Evolutionary conservation across 1,140 invertebrate species (phyloP), one percentile per base, ranked within the genome.

Genomic region (Geopemphigus sp.): DNA sequence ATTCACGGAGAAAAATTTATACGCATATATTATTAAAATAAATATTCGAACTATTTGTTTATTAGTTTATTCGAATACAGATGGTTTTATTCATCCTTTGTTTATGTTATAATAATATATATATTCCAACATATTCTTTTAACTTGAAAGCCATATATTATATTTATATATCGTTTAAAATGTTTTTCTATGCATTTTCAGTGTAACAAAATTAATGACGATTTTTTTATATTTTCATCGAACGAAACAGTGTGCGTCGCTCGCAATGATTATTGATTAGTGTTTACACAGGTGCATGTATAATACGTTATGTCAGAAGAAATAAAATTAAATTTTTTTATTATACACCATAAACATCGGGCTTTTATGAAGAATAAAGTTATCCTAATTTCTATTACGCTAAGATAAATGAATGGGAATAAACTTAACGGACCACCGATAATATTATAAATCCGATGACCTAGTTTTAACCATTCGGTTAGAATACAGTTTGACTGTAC

Each of bases 271-370:
- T 24, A 14, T 22, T 66, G n/a, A n/a, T 39, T 39, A 39, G 32
- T 39, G 14, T 68, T 68, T 47, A 17, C 47, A 68, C 64, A 68
- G 39, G 64, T 68, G 64, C n/a, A 68, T 15, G 29, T 15, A n/a
- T 19, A 24, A 47, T n/a, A 24, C n/a, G 19, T 8, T 39, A 64
- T 39, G 61, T n/a, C 29, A 8, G 8, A 54, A 5, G 19, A 19
- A 54, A 6, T 19, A 54, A 6, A 54, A 17, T 54, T 54, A 19
- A 19, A 5, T 3, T 54, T 54, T 54, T 54, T 54, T 19, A 6
- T 5, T 54, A 19, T 15, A 54, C 17, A 54, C 15, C 19, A 54
- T 54, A n/a, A 54, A 54, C 53, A 39, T 39, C 17, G 61, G 29
- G 8, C 19, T 32, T 17, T 1, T 64, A 64, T n/a, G 19, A 32